Conservation (phyloP, 2,797 vertebrate genomes). For the Monodelphis domestica region DNA sequence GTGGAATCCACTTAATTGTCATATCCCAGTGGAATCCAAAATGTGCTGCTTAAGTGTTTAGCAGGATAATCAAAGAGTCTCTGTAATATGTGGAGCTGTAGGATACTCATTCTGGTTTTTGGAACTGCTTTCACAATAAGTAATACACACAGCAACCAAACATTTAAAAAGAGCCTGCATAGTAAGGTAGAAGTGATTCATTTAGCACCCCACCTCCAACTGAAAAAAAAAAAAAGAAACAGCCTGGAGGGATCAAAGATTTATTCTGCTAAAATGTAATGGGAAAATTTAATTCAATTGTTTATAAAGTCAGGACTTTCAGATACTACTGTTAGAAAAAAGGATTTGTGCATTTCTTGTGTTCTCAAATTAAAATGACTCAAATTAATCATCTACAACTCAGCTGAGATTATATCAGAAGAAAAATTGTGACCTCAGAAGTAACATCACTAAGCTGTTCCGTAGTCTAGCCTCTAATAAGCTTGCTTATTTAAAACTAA, state of each 20-base stretch:
- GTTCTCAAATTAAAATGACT: not conserved
- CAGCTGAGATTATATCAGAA: not conserved
- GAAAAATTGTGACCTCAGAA: conserved; percentile 17
- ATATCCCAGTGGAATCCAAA: conserved; percentile 48
- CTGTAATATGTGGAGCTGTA: not conserved
- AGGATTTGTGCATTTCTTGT: not conserved
- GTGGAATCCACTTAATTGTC: conserved; percentile 47
- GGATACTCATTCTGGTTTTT: conserved; percentile 13
- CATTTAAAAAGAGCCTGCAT: not conserved
- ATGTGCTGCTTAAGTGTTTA: conserved; percentile 22
- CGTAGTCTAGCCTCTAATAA: not conserved
- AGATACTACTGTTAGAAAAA: not conserved
- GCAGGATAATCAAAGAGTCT: conserved; percentile 17
- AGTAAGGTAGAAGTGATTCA: not conserved
- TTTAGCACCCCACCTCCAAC: not conserved
- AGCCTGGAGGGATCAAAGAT: conserved; percentile 16
- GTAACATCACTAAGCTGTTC: not conserved
- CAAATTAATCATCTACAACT: not conserved
- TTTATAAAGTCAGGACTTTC: conserved; percentile 26
- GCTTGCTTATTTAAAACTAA: conserved; percentile 31
- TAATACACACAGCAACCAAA: not conserved
- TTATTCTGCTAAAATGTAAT: not conserved
- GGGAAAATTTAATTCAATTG: conserved; percentile 34
- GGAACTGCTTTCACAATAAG: conserved; percentile 27
- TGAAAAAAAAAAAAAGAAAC: conserved; percentile 29